A percentile compares a stretch with the other conserved stretches of the same genome.
Conservation (phyloP, 1,140 invertebrate species). For the Ridgeia piscesae region DNA sequence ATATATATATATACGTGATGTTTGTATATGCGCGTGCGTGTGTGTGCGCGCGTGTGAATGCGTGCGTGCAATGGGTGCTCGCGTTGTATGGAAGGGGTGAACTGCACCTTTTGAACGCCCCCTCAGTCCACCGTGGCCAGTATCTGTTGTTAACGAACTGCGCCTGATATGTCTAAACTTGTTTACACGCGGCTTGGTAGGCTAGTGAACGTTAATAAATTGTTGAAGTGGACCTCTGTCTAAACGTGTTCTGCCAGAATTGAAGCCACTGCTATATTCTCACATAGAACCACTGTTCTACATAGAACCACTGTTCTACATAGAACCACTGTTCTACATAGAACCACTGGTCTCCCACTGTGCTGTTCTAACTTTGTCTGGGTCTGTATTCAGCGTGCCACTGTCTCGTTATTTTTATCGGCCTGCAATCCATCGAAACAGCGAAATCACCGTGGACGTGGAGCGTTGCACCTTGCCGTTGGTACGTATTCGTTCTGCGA, state of each 20-base stretch:
- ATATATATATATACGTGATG: too few species aligned
- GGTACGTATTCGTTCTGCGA: background rate
- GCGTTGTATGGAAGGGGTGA: too few species aligned
- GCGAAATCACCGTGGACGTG: background rate
- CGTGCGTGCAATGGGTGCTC: too few species aligned
- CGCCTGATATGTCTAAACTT: background rate
- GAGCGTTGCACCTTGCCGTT: background rate
- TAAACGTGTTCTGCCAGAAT: background rate
- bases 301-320: background rate
- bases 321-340: too few species aligned
- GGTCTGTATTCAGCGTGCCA: background rate
- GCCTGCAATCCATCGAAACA: background rate
- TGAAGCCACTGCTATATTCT: background rate
- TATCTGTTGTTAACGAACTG: too few species aligned
- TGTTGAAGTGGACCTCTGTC: background rate
- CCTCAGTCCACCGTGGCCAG: background rate
- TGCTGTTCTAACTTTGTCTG: too few species aligned
- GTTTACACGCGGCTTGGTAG: background rate
- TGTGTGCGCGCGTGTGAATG: too few species aligned
- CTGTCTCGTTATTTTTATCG: background rate
- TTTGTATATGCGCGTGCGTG: too few species aligned
- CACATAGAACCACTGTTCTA: background rate
- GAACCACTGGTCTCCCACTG: too few species aligned
- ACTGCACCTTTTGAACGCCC: too few species aligned
- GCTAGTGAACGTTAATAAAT: background rate